A percentile compares a stretch with the other conserved stretches of the same genome.
These are phyloP conservation scores for Poecilia gillii DNA, from an alignment of 2,797 vertebrate species.

Conservation along the genomic window DNA sequence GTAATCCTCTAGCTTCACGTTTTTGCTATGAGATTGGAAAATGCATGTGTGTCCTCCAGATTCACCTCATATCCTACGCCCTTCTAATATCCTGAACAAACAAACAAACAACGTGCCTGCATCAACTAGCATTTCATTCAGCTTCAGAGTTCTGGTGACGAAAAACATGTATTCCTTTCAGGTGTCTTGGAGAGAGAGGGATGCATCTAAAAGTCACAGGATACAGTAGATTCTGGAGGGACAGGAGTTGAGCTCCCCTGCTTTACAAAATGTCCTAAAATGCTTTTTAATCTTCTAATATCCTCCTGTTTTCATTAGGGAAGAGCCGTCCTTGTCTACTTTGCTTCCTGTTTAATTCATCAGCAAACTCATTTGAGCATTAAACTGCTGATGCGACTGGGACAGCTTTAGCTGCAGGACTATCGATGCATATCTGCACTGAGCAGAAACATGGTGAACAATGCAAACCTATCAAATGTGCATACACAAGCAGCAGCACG, in stretches of 20 bases:
- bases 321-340: neutral
- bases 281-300: constrained; percentile 10
- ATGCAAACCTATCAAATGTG: neutral
- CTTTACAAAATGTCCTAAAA: neutral
- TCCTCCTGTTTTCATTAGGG: constrained; percentile 1
- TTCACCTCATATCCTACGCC: neutral
- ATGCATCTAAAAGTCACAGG: neutral
- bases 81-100: neutral
- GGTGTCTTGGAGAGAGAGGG: neutral
- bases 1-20: neutral
- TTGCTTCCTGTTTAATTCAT: constrained; percentile 24
- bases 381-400: neutral
- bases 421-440: neutral
- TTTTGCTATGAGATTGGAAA: neutral
- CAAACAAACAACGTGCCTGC: neutral
- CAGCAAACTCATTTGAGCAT: constrained; percentile 6
- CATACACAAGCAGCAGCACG: neutral
- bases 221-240: neutral
- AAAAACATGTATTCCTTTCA: neutral
- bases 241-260: neutral
- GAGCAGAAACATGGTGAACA: neutral
- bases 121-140: neutral
- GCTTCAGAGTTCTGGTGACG: neutral
- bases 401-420: neutral
- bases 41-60: neutral